Conservation (phyloP, 2,797 vertebrate genomes). For the Dicrostonyx torquatus region DNA sequence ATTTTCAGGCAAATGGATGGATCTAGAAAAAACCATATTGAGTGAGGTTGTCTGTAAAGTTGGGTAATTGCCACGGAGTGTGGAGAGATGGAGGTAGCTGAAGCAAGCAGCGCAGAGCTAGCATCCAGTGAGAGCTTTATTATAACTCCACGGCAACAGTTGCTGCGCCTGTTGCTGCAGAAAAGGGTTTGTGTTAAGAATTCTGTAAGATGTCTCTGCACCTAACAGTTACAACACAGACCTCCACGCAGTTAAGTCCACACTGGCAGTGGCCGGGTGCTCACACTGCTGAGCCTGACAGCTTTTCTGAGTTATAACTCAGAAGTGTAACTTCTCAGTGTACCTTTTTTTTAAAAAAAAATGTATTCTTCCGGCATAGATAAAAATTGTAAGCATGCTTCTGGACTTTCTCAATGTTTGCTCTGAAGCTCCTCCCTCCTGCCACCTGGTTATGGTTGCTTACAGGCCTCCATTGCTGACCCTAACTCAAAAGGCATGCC, state of each 20-base stretch:
- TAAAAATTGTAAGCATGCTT: background rate
- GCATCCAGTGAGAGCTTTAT: background rate
- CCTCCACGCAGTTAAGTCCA: background rate
- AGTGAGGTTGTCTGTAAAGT: background rate
- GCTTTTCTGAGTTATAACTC: background rate
- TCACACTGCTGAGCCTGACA: background rate
- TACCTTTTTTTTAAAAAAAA: background rate
- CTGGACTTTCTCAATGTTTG: background rate
- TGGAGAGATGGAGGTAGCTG: background rate
- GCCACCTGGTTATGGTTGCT: background rate
- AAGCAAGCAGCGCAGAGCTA: background rate
- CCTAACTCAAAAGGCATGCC: background rate
- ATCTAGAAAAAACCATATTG: no score
- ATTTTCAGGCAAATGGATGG: no score
- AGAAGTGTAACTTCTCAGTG: background rate
- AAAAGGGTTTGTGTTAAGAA: background rate
- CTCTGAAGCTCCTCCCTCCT: background rate
- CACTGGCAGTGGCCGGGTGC: background rate
- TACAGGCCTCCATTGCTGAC: background rate
- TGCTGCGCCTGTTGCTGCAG: background rate
- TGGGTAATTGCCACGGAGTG: background rate
- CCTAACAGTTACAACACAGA: background rate
- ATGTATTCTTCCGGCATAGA: background rate
- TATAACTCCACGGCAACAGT: background rate
- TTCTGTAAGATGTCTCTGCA: background rate